Conservation (phyloP, 2,888 invertebrate genomes). For the Penaeus monodon region DNA sequence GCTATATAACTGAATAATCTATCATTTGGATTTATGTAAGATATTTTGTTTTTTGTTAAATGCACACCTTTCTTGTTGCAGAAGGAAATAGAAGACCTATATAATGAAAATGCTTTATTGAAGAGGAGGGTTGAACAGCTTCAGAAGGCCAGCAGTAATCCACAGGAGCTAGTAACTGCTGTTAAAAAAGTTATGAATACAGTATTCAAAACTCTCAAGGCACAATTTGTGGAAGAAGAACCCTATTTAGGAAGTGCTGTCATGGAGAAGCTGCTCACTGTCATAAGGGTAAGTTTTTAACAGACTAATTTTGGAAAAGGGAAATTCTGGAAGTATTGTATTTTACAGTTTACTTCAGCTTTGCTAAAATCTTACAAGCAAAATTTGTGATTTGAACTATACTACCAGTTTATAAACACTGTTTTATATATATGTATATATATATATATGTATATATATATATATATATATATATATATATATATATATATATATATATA, state of each 20-base stretch:
- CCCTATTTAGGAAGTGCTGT: slow-evolving; percentile 8
- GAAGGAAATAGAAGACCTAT: neutral
- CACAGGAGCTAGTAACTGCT: neutral
- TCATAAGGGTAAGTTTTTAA: slow-evolving; percentile 36
- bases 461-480: too few relatives aligned
- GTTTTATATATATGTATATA: too few relatives aligned
- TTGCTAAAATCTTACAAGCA: neutral
- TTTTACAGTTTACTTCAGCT: neutral
- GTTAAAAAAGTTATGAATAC: slow-evolving; percentile 39
- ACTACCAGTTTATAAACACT: too few relatives aligned
- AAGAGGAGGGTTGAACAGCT: neutral
- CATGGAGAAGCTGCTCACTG: slow-evolving; percentile 1
- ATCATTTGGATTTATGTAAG: too few relatives aligned
- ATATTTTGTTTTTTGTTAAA: too few relatives aligned
- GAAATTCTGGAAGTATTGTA: too few relatives aligned
- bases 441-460: too few relatives aligned
- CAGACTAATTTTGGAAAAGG: too few relatives aligned
- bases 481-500: too few relatives aligned
- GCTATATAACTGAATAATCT: too few relatives aligned
- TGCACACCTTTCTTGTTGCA: too few relatives aligned
- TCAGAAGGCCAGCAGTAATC: slow-evolving; percentile 3
- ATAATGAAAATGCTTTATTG: slow-evolving; percentile 4
- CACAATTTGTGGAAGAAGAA: slow-evolving; percentile 10
- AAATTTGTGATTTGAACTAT: neutral
- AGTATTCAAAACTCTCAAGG: slow-evolving; percentile 21